These are phyloP conservation scores for Drosophila gaucha DNA, from an alignment of 2,888 invertebrate species.

Conservation along the genomic window DNA sequence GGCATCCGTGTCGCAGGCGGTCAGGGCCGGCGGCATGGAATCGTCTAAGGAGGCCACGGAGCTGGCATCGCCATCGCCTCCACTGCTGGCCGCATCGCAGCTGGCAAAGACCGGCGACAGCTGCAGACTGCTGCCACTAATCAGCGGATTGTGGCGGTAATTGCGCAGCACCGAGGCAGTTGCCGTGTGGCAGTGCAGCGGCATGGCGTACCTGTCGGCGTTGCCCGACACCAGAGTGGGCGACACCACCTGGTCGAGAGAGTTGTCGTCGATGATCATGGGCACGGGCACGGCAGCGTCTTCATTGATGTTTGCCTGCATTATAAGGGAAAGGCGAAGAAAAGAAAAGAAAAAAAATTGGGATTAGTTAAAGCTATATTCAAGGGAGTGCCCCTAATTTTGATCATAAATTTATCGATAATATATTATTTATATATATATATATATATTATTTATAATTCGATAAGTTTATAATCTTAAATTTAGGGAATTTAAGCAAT, in stretches of 20 bases:
- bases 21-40: slow-evolving; percentile 77
- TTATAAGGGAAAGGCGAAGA: slow-evolving; percentile 10
- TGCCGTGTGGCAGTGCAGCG: slow-evolving; percentile 66
- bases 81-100: slow-evolving; percentile 1
- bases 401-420: slow-evolving; percentile 9
- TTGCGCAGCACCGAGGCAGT: slow-evolving; percentile 74
- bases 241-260: slow-evolving; percentile 42
- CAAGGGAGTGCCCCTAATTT: not conserved
- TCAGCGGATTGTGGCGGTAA: slow-evolving; percentile 83
- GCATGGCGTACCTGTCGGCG: slow-evolving; percentile 36
- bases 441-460: too few species aligned
- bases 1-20: slow-evolving; percentile 78
- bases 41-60: slow-evolving; percentile 69
- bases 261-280: slow-evolving; percentile 67
- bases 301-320: slow-evolving; percentile 37
- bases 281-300: slow-evolving; percentile 48
- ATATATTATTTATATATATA: too few species aligned
- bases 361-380: slow-evolving; percentile 6
- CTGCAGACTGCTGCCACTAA: slow-evolving; percentile 79
- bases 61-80: slow-evolving; percentile 41
- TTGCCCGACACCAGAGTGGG: slow-evolving; percentile 18
- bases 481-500: too few species aligned
- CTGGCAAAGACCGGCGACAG: slow-evolving; percentile 71
- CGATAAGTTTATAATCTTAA: slow-evolving; percentile 11
- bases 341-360: slow-evolving; percentile 17